phyloP scores from a whole-genome alignment of 2,888 invertebrate genomes.

The Hyposoter dolosus region DNA sequence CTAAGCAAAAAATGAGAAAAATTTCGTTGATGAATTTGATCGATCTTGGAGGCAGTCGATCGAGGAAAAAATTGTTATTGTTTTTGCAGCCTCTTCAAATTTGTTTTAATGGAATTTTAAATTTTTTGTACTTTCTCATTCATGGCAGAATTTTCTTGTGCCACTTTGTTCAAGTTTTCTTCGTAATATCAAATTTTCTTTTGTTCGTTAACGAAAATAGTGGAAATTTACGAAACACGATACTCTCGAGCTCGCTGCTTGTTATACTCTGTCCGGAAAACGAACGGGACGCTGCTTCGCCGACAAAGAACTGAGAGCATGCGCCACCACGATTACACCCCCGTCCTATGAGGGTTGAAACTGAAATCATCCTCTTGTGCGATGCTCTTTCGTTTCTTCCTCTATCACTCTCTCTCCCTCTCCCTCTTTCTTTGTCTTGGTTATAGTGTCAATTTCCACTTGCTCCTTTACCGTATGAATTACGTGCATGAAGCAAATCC shows the following conservation, averaged over 20 bases:
- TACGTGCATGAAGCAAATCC: neutral
- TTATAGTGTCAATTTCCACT: constrained; percentile 5
- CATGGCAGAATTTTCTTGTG: neutral
- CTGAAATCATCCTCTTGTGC: constrained; percentile 44
- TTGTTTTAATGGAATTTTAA: neutral
- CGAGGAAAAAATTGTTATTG: neutral
- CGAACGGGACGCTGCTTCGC: constrained; percentile 67
- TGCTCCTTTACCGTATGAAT: neutral
- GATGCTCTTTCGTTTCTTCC: constrained; percentile 23
- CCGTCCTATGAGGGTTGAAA: constrained; percentile 45
- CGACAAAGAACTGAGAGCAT: constrained; percentile 76
- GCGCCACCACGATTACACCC: constrained; percentile 71
- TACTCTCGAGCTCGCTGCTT: constrained; percentile 57
- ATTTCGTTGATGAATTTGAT: neutral
- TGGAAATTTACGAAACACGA: constrained; percentile 34
- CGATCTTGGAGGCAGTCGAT: neutral
- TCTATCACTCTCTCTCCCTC: neutral
- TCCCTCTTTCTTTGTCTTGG: constrained; percentile 3
- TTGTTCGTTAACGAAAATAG: neutral
- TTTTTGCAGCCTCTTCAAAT: neutral
- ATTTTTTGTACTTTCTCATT: neutral
- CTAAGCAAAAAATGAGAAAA: neutral
- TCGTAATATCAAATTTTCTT: neutral
- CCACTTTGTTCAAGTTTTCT: neutral
- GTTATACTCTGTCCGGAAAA: constrained; percentile 54